Evolutionary conservation across 2,797 vertebrate species (phyloP).

Genomic region (Betta splendens): DNA sequence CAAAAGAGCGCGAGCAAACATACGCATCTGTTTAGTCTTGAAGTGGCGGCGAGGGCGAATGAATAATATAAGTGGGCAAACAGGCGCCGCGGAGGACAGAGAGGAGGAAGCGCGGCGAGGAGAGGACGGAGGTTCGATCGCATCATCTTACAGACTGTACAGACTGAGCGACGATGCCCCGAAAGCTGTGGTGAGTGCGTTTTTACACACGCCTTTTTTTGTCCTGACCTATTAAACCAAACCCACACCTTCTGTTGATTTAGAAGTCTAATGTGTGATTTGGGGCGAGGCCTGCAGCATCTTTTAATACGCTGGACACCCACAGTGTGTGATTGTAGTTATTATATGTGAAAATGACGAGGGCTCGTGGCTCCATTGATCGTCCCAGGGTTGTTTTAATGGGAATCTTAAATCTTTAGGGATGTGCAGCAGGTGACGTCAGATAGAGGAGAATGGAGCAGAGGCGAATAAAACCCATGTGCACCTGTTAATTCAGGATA

Average conservation of each 20-base stretch:
- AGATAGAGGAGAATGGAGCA: neutral
- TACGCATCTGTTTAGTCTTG: conserved; percentile 70
- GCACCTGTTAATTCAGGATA: conserved; percentile 30
- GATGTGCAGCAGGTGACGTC: too few species aligned
- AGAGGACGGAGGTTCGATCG: conserved; percentile 35
- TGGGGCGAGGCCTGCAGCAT: neutral
- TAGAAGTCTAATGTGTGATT: neutral
- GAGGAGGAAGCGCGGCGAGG: conserved; percentile 10
- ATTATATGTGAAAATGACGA: too few species aligned
- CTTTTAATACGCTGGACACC: neutral
- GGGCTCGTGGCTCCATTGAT: too few species aligned
- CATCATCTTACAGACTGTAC: conserved; percentile 32
- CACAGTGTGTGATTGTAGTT: too few species aligned
- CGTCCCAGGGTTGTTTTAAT: neutral
- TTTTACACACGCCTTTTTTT: neutral
- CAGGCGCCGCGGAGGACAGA: conserved; percentile 45
- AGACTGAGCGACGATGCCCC: conserved; percentile 72
- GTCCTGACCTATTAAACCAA: neutral
- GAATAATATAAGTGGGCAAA: conserved; percentile 61
- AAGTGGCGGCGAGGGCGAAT: conserved; percentile 68
- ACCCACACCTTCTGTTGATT: neutral
- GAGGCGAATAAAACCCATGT: conserved; percentile 12
- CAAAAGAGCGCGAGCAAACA: conserved; percentile 42
- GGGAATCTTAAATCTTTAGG: neutral
- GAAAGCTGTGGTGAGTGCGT: conserved; percentile 75